Base-by-base conservation (phyloP, 1,140 invertebrate species). In the Drosophila melanica region DNA sequence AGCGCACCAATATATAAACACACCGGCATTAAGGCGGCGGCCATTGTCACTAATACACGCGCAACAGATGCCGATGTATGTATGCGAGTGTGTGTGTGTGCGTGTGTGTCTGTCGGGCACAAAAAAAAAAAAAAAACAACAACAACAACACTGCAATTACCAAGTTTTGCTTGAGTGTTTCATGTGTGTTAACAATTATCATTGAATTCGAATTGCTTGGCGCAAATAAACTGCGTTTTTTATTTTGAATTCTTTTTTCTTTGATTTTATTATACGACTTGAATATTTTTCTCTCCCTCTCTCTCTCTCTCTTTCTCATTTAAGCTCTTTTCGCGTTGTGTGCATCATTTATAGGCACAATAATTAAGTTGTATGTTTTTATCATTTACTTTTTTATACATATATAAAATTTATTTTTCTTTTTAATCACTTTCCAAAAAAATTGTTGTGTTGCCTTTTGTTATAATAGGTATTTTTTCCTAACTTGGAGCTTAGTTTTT, bases 141-240 rank as follows among this genome's bases (percentile, higher is more conserved):
- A 14, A 51, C 16, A 44, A 41, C 39, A 33, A 27, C 41, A 68
- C 11, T 45, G 55, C 78, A 74, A 64, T 85, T 85, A 80, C 74
- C 77, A 74, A 77, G 73, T 84, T 66, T 37, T 30, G 67, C 51
- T 70, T 54, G 33, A 53, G 18, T 62, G 66, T 84, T 77, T 75
- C 73, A 81, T 79, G 74, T 85, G 74, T 60, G 55, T 66, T 58
- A 53, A 71, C 85, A 85, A 86, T 85, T 85, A 85, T 86, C 81
- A 79, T 84, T 72, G 63, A 71, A 79, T 71, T 53, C n/a, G 47
- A 67, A 67, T 53, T 51, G 63, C 62, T 70, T 39, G 74, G 75
- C 75, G 64, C 75, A 84, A 81, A 85, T 86, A 71, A 85, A 86
- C 78, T 77, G 75, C 62, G 58, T 67, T 82, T 67, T 45, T 30